Percentiles rank a stretch among this genome's conserved stretches.
Conservation (phyloP, 2,797 vertebrate genomes). For the Silurus aristotelis region DNA sequence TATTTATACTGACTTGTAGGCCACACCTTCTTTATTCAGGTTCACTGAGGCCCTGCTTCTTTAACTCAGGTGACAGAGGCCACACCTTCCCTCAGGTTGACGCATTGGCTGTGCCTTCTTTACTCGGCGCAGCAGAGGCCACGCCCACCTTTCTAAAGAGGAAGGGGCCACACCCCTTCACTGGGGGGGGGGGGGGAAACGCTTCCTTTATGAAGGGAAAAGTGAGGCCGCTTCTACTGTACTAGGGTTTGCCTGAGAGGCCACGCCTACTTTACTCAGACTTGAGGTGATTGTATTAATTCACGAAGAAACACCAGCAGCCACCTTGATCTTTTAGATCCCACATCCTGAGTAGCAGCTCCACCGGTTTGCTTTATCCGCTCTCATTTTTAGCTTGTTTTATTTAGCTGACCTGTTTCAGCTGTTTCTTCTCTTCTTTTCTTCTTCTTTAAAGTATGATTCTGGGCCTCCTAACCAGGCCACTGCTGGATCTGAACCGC, state of each 20-base stretch:
- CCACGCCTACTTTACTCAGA: too few species aligned
- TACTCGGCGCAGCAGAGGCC: too few species aligned
- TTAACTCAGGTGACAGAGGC: background rate
- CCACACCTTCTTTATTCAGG: background rate
- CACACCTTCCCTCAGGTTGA: background rate
- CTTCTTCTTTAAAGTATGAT: constrained; percentile 55
- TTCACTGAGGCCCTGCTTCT: background rate
- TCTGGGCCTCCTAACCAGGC: constrained; percentile 77
- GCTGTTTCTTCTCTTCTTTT: background rate
- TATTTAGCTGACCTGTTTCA: constrained; percentile 41
- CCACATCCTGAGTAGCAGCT: background rate
- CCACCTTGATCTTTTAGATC: too few species aligned
- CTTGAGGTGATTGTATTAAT: too few species aligned
- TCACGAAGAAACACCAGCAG: background rate
- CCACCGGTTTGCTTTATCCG: background rate
- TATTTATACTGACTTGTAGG: too few species aligned
- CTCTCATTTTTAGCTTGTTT: background rate
- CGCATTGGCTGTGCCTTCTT: background rate
- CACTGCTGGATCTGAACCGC: constrained; percentile 59
- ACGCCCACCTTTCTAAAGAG: too few species aligned
- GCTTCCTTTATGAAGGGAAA: too few species aligned
- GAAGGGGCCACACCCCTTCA: too few species aligned
- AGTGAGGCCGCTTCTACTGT: too few species aligned
- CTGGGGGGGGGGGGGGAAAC: too few species aligned
- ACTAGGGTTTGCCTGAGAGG: too few species aligned